Evolutionary conservation across 2,888 invertebrate genomes (phyloP), one percentile per base, ranked within the genome.

Genomic region (Nesidiocoris tenuis): DNA sequence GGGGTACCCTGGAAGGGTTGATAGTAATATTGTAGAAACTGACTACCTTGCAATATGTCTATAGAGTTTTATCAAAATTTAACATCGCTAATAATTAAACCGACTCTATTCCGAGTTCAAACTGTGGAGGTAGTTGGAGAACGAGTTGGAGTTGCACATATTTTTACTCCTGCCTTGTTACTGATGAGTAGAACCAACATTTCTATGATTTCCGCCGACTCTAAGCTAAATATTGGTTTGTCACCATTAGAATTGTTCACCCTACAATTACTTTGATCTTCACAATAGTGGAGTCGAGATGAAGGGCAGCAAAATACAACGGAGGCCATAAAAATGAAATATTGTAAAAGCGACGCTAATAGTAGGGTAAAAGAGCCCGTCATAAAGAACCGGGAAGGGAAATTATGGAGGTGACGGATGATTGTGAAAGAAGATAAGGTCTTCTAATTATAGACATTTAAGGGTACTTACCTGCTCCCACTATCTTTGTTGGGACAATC

Each of bases 381-480:
- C 70, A 61, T 70, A 70, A 70, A 70, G 61, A 61, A 70, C 57
- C 5, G 59, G 57, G 17, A 9, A 59, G 59, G 70, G 57, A 70
- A 70, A 70, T 70, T 70, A 70, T 59, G 61, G 70, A 70, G 61
- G 70, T 70, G 70, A 70, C 70, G 57, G 70, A 61, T 70, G 59
- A 61, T 61, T 70, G 19, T 59, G 59, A 59, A 39, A 39, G 17
- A 61, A 70, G 70, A 70, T 57, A 70, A 59, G 25, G 23, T 18
- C 55, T 9, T 22, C 57, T 70, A 70, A 70, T 70, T 57, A 70
- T 70, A 70, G 70, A 56, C 57, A 70, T 70, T 70, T 57, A 59
- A 70, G 70, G 59, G 70, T 70, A 23, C 59, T 70, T 70, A 70
- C 70, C 70, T 56, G 24, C 70, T 70, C 57, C 70, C 59, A 59